These are phyloP conservation scores for Chrysogorgia sp. DNA, from an alignment of 92 coral and sea anemone species.

Conservation along the genomic window DNA sequence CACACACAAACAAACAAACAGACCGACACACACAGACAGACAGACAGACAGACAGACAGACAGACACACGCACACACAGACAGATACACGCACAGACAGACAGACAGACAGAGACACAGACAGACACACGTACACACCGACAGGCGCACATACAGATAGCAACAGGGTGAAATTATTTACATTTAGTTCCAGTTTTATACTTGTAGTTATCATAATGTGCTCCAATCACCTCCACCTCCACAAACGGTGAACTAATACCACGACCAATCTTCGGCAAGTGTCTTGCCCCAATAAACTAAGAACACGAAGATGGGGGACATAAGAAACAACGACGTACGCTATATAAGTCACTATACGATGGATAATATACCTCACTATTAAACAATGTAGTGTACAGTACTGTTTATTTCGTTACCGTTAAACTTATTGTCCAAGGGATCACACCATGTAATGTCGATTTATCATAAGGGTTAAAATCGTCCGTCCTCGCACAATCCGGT, in stretches of 20 bases:
- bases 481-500: constrained; percentile 82
- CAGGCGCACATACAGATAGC: too few relatives aligned
- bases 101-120: too few relatives aligned
- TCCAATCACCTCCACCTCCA: constrained; percentile 93
- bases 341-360: not conserved
- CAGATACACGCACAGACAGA: too few relatives aligned
- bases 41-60: too few relatives aligned
- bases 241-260: constrained; percentile 96
- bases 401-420: constrained; percentile 65
- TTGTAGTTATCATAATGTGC: constrained; percentile 91
- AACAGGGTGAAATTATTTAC: constrained; percentile 42
- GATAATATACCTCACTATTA: not conserved
- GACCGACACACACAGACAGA: too few relatives aligned
- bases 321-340: not conserved
- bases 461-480: constrained; percentile 74
- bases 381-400: too few relatives aligned
- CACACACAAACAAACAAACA: too few relatives aligned
- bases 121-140: too few relatives aligned
- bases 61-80: too few relatives aligned
- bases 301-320: not conserved
- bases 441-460: constrained; percentile 68
- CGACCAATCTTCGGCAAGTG: constrained; percentile 94
- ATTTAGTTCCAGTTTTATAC: constrained; percentile 90
- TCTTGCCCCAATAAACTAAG: constrained; percentile 84
- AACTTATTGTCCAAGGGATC: constrained; percentile 84